Percentiles rank a stretch among this genome's conserved stretches.
Conservation (phyloP, 2,113 vertebrate species). For the Tichodroma muraria region DNA sequence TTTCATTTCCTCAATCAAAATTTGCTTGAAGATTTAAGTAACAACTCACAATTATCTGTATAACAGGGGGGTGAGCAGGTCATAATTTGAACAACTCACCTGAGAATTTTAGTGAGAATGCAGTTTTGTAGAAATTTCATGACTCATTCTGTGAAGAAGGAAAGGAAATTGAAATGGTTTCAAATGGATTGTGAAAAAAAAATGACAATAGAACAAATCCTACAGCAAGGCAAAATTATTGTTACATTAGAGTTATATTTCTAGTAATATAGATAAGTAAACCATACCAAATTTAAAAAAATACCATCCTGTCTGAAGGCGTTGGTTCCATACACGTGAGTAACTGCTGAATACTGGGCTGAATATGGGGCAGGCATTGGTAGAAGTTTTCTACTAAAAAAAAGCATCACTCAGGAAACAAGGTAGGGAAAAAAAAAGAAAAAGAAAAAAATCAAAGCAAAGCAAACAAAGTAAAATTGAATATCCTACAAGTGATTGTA, state of each 20-base stretch:
- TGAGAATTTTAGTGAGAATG: background rate
- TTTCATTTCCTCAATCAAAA: background rate
- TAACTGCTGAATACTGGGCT: background rate
- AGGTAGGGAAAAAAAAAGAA: background rate
- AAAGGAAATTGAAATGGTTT: background rate
- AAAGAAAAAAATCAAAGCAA: background rate
- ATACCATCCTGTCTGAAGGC: background rate
- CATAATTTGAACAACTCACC: background rate
- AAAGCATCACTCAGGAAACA: background rate
- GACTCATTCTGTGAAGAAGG: background rate
- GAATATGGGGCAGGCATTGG: background rate
- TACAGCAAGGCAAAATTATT: background rate
- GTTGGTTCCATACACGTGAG: background rate
- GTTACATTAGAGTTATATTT: background rate
- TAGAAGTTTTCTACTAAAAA: background rate
- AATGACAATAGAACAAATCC: background rate
- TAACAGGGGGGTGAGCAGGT: background rate
- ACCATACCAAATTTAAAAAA: background rate
- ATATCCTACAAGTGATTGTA: conserved; percentile 32
- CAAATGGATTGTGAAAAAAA: background rate
- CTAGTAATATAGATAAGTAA: background rate
- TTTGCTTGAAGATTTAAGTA: background rate
- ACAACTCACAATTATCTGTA: background rate
- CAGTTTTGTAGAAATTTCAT: background rate
- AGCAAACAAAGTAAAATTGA: conserved; percentile 1